Evolutionary conservation across 2,797 vertebrate genomes (phyloP).

Genomic region (Triplophysa yarkandensis): DNA sequence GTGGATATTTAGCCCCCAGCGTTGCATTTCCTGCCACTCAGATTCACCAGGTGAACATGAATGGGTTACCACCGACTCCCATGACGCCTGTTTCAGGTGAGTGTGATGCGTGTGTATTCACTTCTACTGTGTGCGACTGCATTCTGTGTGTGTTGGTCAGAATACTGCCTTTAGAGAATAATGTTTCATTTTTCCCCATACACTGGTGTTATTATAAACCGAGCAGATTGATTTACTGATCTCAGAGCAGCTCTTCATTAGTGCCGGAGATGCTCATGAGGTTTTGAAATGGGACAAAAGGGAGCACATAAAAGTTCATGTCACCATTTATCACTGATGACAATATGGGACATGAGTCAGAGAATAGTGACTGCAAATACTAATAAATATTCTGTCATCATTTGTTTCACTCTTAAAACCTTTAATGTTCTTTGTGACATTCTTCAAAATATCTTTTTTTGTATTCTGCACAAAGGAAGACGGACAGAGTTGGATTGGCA

Average conservation of each 20-base stretch:
- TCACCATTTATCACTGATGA: neutral
- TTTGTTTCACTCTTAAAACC: no score
- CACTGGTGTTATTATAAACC: no score
- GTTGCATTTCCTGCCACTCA: conserved; percentile 83
- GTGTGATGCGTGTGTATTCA: conserved; percentile 30
- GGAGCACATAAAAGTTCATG: neutral
- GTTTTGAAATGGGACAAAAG: neutral
- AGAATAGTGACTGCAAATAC: neutral
- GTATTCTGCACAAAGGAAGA: no score
- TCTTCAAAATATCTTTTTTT: no score
- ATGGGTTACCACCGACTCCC: conserved; percentile 78
- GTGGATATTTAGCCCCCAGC: conserved; percentile 81
- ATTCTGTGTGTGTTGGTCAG: no score
- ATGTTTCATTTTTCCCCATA: no score
- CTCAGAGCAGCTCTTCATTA: neutral
- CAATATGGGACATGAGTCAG: neutral
- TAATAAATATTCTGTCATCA: no score
- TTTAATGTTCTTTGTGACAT: no score
- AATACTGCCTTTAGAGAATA: no score
- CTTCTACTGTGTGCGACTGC: no score
- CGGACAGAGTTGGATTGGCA: no score
- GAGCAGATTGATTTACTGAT: neutral
- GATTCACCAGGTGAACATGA: conserved; percentile 86
- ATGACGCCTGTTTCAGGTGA: conserved; percentile 81
- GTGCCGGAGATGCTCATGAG: neutral